These are phyloP conservation scores for Perizoma affinitatum DNA, from an alignment of 2,888 invertebrate species.

Conservation along the genomic window DNA sequence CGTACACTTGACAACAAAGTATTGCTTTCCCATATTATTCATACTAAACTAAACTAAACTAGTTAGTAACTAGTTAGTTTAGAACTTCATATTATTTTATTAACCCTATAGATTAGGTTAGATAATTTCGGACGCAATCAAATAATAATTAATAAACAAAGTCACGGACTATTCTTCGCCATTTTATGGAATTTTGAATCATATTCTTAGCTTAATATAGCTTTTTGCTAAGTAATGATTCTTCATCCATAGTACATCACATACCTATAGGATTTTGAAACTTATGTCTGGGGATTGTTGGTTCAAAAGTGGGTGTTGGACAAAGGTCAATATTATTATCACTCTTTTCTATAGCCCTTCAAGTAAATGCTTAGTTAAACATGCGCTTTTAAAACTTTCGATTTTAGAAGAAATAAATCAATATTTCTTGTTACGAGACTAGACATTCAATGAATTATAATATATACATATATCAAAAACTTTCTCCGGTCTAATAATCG, in stretches of 20 bases:
- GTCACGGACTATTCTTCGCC: conserved; percentile 24
- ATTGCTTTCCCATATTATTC: conserved; percentile 30
- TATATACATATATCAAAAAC: no score
- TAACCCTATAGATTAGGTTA: no score
- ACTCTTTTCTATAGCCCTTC: conserved; percentile 31
- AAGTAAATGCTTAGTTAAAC: conserved; percentile 26
- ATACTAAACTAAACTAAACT: conserved; percentile 27
- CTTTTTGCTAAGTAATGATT: not conserved
- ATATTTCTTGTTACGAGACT: conserved; percentile 30
- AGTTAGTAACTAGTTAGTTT: no score
- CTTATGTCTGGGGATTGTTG: conserved; percentile 2
- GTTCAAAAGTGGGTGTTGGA: conserved; percentile 7
- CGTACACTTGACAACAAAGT: conserved; percentile 7
- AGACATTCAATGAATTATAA: conserved; percentile 1
- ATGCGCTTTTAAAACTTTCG: conserved; percentile 36
- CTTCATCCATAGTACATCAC: conserved; percentile 4
- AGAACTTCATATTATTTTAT: no score
- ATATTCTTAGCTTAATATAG: not conserved
- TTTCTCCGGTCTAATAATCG: no score
- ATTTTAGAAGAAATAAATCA: conserved; percentile 33
- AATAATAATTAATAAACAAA: conserved; percentile 30
- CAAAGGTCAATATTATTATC: conserved; percentile 22
- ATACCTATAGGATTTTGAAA: conserved; percentile 4
- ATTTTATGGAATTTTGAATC: conserved; percentile 4
- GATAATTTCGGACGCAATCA: conserved; percentile 26